Base-by-base conservation (phyloP, 2,888 invertebrate species). In the Nomada lathburiana region DNA sequence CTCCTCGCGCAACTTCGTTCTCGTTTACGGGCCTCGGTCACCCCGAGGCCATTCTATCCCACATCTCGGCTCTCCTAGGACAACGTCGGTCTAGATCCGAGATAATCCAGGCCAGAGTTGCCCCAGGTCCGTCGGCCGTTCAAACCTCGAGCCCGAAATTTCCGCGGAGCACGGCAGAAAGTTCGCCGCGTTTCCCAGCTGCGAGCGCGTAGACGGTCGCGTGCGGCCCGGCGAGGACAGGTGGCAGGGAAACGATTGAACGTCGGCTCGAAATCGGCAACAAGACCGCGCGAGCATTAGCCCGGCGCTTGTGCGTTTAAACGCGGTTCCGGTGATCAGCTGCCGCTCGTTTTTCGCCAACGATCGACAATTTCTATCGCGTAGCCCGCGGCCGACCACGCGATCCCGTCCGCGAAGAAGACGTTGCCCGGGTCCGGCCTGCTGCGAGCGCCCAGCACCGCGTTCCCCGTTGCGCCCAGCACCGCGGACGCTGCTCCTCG, bases 301-400 rank as follows among this genome's bases (percentile, higher is more conserved):
- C 85, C 84, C 20, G 82, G 80, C 90, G 87, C 91, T 92, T 91
- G 91, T 76, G 88, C 86, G 90, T 90, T 93, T 92, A 91, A 91
- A 91, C 88, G 84, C 83, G 89, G 91, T 92, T 91, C 90, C 93
- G 92, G 90, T 91, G 86, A 92, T 93, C 93, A 93, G 92, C 93
- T 93, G 93, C 88, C 77, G 79, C 83, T 77, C 80, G 65, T 75
- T 83, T 81, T 71, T 84, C 79, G 73, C 83, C 83, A 75, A 78
- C 36, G 36, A 36, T 36, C 36, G 36, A 36, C 79, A 77, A 85
- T 86, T 84, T 80, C 57, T 73, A 63, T 50, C 57, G 59, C 20
- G 59, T 76, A 68, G 81, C 87, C 90, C 87, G 75, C 72, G 68
- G 89, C 90, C 88, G 86, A 78, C 85, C 90, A 89, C 90, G 89